These are phyloP conservation scores for Menura novaehollandiae DNA, from an alignment of 2,113 vertebrate species.

Conservation along the genomic window DNA sequence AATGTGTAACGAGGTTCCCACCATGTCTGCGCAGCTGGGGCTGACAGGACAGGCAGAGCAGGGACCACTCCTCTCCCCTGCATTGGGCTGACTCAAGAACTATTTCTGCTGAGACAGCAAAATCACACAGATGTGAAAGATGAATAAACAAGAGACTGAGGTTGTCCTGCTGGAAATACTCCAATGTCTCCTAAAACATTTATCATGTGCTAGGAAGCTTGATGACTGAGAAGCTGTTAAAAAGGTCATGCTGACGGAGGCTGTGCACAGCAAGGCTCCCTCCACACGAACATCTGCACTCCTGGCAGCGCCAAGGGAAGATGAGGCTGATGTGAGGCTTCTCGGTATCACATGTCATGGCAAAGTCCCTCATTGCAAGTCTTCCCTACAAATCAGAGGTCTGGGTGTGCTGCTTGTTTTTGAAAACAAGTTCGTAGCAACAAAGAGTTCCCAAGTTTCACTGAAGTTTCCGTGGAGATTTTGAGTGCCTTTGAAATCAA, in stretches of 20 bases:
- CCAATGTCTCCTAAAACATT: neutral
- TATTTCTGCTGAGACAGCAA: neutral
- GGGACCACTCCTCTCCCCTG: neutral
- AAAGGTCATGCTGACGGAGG: neutral
- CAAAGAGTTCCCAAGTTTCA: neutral
- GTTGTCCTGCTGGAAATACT: neutral
- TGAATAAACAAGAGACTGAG: neutral
- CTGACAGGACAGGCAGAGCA: neutral
- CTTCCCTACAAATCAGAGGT: neutral
- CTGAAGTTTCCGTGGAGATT: neutral
- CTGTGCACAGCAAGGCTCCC: neutral
- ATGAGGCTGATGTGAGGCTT: neutral
- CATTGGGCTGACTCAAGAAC: neutral
- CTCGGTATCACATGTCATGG: neutral
- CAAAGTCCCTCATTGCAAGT: neutral
- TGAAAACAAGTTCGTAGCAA: neutral
- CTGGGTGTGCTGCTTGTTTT: neutral
- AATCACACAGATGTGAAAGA: neutral
- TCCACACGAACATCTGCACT: neutral
- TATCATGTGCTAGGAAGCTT: neutral
- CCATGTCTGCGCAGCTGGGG: neutral
- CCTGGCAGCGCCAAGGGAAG: neutral
- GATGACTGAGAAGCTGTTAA: neutral
- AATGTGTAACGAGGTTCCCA: neutral
- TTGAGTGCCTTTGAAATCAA: neutral